These are phyloP conservation scores for Chrysopilus asiliformis DNA, from an alignment of 2,888 invertebrate species.

Conservation along the genomic window DNA sequence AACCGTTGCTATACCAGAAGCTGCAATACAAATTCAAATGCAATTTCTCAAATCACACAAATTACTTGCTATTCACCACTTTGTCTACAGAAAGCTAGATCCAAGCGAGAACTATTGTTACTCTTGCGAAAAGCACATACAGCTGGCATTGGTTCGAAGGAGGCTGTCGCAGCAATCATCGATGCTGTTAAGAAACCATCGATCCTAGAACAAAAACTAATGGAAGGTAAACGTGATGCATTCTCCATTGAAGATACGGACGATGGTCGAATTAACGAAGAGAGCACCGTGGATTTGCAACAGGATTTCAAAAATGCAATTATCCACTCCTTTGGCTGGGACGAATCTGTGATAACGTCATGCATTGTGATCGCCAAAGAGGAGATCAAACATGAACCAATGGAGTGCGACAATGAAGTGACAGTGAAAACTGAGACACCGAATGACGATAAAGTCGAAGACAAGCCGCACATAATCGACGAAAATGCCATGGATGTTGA, in stretches of 20 bases:
- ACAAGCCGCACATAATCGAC: slow-evolving; percentile 10
- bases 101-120: slow-evolving; percentile 53
- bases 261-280: slow-evolving; percentile 24
- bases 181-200: slow-evolving; percentile 47
- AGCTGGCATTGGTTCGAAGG: slow-evolving; percentile 36
- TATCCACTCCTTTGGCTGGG: slow-evolving; percentile 38
- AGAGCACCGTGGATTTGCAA: slow-evolving; percentile 27
- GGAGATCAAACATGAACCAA: slow-evolving; percentile 13
- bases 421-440: slow-evolving; percentile 5
- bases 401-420: slow-evolving; percentile 21
- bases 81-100: slow-evolving; percentile 58
- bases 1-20: slow-evolving; percentile 58
- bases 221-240: slow-evolving; percentile 39
- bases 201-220: slow-evolving; percentile 55
- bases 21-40: slow-evolving; percentile 46
- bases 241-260: slow-evolving; percentile 24
- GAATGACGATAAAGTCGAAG: slow-evolving; percentile 21
- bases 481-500: slow-evolving; percentile 26
- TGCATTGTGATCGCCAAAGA: slow-evolving; percentile 11
- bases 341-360: slow-evolving; percentile 12
- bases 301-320: slow-evolving; percentile 43
- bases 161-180: slow-evolving; percentile 34
- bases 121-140: slow-evolving; percentile 50
- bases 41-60: slow-evolving; percentile 41
- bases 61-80: slow-evolving; percentile 65